Base-by-base conservation (phyloP, 2,113 vertebrate species). In the Notothenia rossii region DNA sequence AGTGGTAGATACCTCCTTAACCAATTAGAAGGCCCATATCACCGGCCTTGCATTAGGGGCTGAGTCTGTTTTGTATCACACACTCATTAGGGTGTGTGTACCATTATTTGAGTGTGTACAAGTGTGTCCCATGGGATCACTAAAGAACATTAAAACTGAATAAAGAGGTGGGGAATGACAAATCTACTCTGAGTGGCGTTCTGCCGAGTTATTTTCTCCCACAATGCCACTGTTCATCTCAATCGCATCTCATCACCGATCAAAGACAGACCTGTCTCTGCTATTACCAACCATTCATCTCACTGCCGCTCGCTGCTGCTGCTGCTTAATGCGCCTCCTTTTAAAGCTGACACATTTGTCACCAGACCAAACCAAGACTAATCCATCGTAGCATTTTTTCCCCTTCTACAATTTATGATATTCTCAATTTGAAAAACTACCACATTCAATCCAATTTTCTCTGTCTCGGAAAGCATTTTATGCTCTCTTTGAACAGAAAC, bases 1-100 rank as follows among this genome's bases (percentile, higher is more conserved):
- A 90, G 91, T 93, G 86, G 92, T 82, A 86, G 81, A 76, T 88
- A 90, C 82, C 92, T 89, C 87, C 86, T 93, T 90, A 88, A 89
- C 87, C 90, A 94, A 92, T 93, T 91, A 93, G 70, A 90, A 69
- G 58, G 18, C 33, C 60, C 65, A 79, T 77, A 83, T 83, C 80
- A 77, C 76, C 61, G 51, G 63, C 72, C 71, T 36, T 36, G 75
- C 61, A 63, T 88, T 64, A 75, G 60, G 58, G 43, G 45, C 18
- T 65, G 67, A 45, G 62, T 59, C 45, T 65, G 40, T 75, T 29
- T 62, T 78, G 70, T 64, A 53, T 59, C 64, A 68, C 51, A 50
- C 68, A 59, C 63, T 85, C 74, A 74, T 87, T 81, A 75, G 69
- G 25, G 61, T 40, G 36, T 29, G 29, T 20, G 55, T 29, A 3